Evolutionary conservation across 2,888 invertebrate species (phyloP).

Genomic region (Globia sparganii): DNA sequence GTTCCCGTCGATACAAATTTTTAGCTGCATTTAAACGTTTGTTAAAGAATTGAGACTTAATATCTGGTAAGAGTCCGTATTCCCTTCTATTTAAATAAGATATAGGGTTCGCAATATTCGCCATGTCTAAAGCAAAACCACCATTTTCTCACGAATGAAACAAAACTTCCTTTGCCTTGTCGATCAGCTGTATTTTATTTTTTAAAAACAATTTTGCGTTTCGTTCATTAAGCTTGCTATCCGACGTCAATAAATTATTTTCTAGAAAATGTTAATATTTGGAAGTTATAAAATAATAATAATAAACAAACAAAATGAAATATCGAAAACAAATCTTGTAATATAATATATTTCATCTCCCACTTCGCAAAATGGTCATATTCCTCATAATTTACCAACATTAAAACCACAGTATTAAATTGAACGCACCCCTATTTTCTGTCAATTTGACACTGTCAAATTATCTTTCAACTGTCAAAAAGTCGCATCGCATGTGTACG

Average conservation of each 20-base stretch:
- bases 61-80: conserved; percentile 90
- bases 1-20: conserved; percentile 95
- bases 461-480: conserved; percentile 18
- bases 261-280: background rate
- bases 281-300: background rate
- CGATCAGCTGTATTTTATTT: conserved; percentile 89
- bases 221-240: conserved; percentile 66
- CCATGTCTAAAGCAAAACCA: conserved; percentile 85
- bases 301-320: background rate
- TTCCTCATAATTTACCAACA: background rate
- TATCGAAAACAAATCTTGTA: background rate
- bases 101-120: conserved; percentile 90
- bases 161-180: conserved; percentile 72
- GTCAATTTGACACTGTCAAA: conserved; percentile 1
- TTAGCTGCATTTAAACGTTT: conserved; percentile 92
- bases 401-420: background rate
- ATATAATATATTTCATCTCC: background rate
- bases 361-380: background rate
- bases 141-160: conserved; percentile 83
- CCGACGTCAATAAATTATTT: background rate
- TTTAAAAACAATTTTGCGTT: conserved; percentile 80
- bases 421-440: background rate
- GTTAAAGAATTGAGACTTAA: conserved; percentile 91
- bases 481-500: conserved; percentile 30
- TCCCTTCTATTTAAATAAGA: conserved; percentile 91